phyloP scores from a whole-genome alignment of 2,888 invertebrate genomes.

The Herminia tarsipennalis region DNA sequence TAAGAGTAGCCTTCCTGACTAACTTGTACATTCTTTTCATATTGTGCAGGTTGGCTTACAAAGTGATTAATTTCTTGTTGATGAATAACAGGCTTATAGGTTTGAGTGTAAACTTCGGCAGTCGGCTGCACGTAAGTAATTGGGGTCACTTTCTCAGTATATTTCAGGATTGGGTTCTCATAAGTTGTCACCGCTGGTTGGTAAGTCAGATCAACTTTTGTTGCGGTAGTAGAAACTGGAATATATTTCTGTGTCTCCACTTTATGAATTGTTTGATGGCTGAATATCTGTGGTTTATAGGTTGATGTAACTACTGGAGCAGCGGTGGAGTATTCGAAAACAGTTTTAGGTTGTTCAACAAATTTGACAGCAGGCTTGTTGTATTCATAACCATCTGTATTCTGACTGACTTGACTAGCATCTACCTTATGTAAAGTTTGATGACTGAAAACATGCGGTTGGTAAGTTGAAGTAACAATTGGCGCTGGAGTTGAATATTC shows the following conservation, averaged over 20 bases:
- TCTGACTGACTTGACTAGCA: slow-evolving; percentile 54
- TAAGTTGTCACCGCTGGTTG: slow-evolving; percentile 55
- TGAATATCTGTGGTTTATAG: slow-evolving; percentile 66
- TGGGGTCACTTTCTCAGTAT: slow-evolving; percentile 60
- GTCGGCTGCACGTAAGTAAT: slow-evolving; percentile 64
- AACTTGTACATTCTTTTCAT: slow-evolving; percentile 57
- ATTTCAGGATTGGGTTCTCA: slow-evolving; percentile 70
- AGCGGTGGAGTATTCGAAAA: slow-evolving; percentile 58
- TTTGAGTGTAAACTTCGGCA: slow-evolving; percentile 62
- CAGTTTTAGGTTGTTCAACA: slow-evolving; percentile 60
- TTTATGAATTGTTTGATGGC: slow-evolving; percentile 72
- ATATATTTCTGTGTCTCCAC: slow-evolving; percentile 56
- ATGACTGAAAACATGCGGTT: slow-evolving; percentile 64
- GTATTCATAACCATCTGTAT: slow-evolving; percentile 60
- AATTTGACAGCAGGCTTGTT: slow-evolving; percentile 56
- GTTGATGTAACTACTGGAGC: slow-evolving; percentile 60
- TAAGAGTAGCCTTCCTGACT: slow-evolving; percentile 67
- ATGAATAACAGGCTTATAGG: slow-evolving; percentile 63
- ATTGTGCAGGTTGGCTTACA: slow-evolving; percentile 56
- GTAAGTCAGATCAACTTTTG: slow-evolving; percentile 56
- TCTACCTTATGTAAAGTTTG: slow-evolving; percentile 70
- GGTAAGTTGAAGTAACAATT: slow-evolving; percentile 50
- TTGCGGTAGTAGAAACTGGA: slow-evolving; percentile 57
- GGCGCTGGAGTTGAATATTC: slow-evolving; percentile 17
- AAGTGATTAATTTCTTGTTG: slow-evolving; percentile 63